These are phyloP conservation scores for Syrista parreyssii DNA, from an alignment of 2,888 invertebrate species.

Conservation along the genomic window DNA sequence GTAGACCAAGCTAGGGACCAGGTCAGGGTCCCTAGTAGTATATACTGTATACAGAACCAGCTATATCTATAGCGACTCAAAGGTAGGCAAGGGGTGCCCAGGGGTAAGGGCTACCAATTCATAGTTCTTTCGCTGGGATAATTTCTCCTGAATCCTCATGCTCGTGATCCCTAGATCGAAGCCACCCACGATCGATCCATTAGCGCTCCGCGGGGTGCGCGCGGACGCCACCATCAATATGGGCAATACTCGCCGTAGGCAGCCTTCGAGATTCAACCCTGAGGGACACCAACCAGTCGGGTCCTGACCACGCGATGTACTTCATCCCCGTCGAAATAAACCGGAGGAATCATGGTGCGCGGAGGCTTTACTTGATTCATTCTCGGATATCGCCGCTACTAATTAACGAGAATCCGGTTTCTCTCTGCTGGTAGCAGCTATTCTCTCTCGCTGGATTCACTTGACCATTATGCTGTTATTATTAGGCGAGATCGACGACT, in stretches of 20 bases:
- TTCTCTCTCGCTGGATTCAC: neutral
- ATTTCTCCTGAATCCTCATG: neutral
- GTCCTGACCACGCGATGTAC: neutral
- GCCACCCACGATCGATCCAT: conserved; percentile 64
- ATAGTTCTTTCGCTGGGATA: neutral
- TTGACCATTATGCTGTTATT: too few relatives aligned
- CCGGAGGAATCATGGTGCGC: neutral
- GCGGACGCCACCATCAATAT: conserved; percentile 58
- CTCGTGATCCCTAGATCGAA: conserved; percentile 43
- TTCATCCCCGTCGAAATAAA: neutral
- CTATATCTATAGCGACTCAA: too few relatives aligned
- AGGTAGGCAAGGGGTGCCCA: too few relatives aligned
- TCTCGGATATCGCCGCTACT: conserved; percentile 48
- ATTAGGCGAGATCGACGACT: too few relatives aligned
- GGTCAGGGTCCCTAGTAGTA: too few relatives aligned
- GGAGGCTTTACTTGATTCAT: conserved; percentile 41
- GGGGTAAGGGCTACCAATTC: too few relatives aligned
- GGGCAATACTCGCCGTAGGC: conserved; percentile 47
- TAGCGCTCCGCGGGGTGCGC: conserved; percentile 60
- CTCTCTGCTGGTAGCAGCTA: conserved; percentile 49
- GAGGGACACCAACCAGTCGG: conserved; percentile 3
- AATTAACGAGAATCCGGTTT: conserved; percentile 57
- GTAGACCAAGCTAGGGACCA: too few relatives aligned
- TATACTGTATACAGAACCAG: too few relatives aligned
- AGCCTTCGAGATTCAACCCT: conserved; percentile 9